Percentiles rank a stretch among this genome's conserved stretches.
phyloP scores from a whole-genome alignment of 2,888 invertebrate genomes.

The Gnatocerus cornutus region DNA sequence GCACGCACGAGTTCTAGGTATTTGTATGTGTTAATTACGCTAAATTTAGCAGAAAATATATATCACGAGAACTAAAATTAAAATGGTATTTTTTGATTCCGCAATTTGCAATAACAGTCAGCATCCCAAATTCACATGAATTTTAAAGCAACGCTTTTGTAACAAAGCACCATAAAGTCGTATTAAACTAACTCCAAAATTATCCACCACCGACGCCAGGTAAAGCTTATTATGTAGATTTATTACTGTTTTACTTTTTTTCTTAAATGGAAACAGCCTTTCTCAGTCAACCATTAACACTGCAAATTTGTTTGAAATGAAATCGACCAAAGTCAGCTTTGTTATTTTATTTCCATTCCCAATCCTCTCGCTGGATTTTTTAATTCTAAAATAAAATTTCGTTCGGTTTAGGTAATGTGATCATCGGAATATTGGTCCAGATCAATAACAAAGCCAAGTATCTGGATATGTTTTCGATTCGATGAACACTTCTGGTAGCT shows the following conservation, averaged over 20 bases:
- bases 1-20: conserved; percentile 8
- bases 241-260: conserved; percentile 17
- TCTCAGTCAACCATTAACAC: conserved; percentile 8
- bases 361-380: conserved; percentile 4
- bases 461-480: conserved; percentile 15
- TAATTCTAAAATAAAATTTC: conserved; percentile 5
- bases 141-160: conserved; percentile 21
- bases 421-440: not conserved
- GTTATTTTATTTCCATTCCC: not conserved
- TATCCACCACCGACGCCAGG: conserved; percentile 17
- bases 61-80: not conserved
- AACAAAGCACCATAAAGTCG: conserved; percentile 1
- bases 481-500: conserved; percentile 8
- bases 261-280: conserved; percentile 25
- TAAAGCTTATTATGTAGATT: conserved; percentile 39
- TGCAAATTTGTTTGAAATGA: conserved; percentile 24
- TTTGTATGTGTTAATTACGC: not conserved
- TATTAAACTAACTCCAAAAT: conserved; percentile 14
- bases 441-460: conserved; percentile 27
- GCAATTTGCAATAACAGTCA: conserved; percentile 21
- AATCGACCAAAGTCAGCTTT: conserved; percentile 7
- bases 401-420: conserved; percentile 1
- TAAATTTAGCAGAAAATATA: not conserved
- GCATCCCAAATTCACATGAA: conserved; percentile 20
- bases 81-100: conserved; percentile 9